Evolutionary conservation across 2,888 invertebrate genomes (phyloP).

Genomic region (Limenitis camilla): DNA sequence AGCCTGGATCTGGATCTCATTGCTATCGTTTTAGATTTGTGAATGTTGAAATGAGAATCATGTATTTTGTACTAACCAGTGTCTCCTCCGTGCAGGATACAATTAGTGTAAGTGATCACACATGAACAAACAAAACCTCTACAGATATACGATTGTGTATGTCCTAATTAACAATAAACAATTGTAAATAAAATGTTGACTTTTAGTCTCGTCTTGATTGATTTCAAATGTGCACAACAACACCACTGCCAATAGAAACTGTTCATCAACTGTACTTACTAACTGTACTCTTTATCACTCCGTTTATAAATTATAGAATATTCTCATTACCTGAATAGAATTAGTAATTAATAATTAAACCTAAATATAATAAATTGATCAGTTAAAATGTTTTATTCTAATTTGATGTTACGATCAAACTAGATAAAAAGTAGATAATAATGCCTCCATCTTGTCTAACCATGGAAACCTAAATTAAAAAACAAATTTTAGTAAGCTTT

Average conservation of each 20-base stretch:
- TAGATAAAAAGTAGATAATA: not conserved
- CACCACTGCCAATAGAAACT: not conserved
- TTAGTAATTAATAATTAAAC: too few relatives aligned
- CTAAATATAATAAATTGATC: too few relatives aligned
- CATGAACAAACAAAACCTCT: constrained; percentile 61
- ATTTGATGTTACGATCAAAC: not conserved
- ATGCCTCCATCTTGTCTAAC: too few relatives aligned
- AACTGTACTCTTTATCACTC: not conserved
- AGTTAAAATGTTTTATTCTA: not conserved
- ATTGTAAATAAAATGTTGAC: constrained; percentile 71
- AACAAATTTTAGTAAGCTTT: too few relatives aligned
- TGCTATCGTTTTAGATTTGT: constrained; percentile 66
- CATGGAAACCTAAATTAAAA: too few relatives aligned
- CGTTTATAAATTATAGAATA: not conserved
- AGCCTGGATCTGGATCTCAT: constrained; percentile 61
- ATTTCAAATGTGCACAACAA: not conserved
- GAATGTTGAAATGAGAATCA: constrained; percentile 59
- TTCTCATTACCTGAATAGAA: too few relatives aligned
- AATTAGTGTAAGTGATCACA: constrained; percentile 65
- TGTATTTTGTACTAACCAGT: constrained; percentile 69
- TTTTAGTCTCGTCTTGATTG: constrained; percentile 45
- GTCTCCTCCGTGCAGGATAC: constrained; percentile 67
- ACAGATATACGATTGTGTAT: constrained; percentile 67
- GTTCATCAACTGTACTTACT: too few relatives aligned
- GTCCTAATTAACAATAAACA: constrained; percentile 67